Percentiles rank a stretch among this genome's conserved stretches.
phyloP scores from a whole-genome alignment of 2,113 vertebrate species.

The Ciconia boyciana region DNA sequence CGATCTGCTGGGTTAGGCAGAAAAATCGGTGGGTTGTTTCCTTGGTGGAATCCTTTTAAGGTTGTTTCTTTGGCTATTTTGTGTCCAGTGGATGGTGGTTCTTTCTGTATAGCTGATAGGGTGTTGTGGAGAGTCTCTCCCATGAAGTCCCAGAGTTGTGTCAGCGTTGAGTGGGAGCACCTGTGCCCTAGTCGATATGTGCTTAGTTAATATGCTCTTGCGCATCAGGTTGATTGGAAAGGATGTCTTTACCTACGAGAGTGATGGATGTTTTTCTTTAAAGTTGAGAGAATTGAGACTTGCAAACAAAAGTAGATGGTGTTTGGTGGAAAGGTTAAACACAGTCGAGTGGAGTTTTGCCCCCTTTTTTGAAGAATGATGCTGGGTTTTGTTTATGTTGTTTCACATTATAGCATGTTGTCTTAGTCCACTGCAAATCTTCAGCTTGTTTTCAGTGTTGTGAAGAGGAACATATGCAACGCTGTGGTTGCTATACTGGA shows the following conservation, averaged over 20 bases:
- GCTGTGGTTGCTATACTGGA: not conserved
- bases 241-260: not conserved
- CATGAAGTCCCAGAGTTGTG: not conserved
- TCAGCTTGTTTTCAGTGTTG: not conserved
- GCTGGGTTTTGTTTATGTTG: not conserved
- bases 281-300: not conserved
- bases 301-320: not conserved
- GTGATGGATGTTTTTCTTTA: not conserved
- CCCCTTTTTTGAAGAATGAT: not conserved
- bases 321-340: not conserved
- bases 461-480: not conserved
- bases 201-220: not conserved
- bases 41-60: not conserved
- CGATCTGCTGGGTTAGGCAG: not conserved
- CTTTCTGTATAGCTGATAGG: not conserved
- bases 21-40: not conserved
- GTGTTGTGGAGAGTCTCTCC: not conserved
- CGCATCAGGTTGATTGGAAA: accelerated
- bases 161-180: not conserved
- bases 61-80: not conserved
- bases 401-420: not conserved
- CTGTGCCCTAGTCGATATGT: accelerated
- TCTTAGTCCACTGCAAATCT: not conserved
- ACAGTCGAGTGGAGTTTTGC: not conserved
- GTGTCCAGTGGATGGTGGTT: not conserved